Conservation (phyloP, 2,113 vertebrate genomes). For the Psammodynastes pulverulentus region DNA sequence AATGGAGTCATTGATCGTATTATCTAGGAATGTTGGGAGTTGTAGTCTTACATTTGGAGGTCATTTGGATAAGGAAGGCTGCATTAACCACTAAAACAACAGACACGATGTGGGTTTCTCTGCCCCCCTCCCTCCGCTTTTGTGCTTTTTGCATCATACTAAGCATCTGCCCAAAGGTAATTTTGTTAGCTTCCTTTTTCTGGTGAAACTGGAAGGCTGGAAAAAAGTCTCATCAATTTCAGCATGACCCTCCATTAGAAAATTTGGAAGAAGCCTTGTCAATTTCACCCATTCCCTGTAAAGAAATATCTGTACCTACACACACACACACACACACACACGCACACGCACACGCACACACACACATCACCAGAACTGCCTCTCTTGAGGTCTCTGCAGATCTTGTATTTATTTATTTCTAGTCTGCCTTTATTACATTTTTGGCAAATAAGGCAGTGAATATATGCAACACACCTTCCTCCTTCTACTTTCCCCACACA, state of each 20-base stretch:
- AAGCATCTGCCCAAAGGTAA: not conserved
- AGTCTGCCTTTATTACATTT: not conserved
- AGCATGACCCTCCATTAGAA: not conserved
- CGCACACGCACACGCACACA: not conserved
- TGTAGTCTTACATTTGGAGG: not conserved
- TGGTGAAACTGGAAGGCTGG: not conserved
- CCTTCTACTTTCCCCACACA: not conserved
- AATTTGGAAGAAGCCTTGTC: not conserved
- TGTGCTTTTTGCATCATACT: not conserved
- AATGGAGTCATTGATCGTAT: not conserved
- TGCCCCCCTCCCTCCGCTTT: rapidly evolving
- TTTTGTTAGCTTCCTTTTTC: not conserved
- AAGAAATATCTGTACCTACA: not conserved
- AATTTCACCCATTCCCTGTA: not conserved
- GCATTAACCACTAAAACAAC: not conserved
- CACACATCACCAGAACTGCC: not conserved
- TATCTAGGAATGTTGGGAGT: not conserved
- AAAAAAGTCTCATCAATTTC: not conserved
- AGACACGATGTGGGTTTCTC: not conserved
- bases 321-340: not conserved
- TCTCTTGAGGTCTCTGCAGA: not conserved
- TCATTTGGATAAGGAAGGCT: not conserved
- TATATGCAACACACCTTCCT: not conserved
- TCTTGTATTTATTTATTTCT: not conserved
- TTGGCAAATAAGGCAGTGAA: not conserved